Conservation (phyloP, 2,888 invertebrate species). For the Tipula lateralis region DNA sequence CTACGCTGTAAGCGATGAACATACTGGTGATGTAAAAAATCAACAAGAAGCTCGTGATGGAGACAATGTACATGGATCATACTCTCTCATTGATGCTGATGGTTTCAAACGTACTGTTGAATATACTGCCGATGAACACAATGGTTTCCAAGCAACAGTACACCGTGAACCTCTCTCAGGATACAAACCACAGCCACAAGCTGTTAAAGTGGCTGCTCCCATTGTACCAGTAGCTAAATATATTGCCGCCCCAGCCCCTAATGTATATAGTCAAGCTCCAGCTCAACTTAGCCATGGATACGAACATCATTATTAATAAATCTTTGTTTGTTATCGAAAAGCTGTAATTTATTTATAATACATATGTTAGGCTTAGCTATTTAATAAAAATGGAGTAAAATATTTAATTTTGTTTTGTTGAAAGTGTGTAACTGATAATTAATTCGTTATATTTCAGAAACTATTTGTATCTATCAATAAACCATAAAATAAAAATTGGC, state of each 20-base stretch:
- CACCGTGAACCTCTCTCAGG: constrained; percentile 48
- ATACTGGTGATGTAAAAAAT: constrained; percentile 53
- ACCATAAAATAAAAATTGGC: no score
- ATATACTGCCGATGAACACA: constrained; percentile 53
- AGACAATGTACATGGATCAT: constrained; percentile 53
- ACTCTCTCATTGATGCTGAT: constrained; percentile 53
- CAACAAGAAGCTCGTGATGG: constrained; percentile 53
- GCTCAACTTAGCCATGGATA: neutral
- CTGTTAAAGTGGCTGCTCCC: neutral
- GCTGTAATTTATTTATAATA: neutral
- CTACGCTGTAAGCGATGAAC: constrained; percentile 42
- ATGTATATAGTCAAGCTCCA: neutral
- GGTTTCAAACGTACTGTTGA: constrained; percentile 54
- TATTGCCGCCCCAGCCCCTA: neutral
- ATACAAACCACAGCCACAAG: neutral
- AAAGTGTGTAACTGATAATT: no score
- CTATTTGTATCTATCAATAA: no score
- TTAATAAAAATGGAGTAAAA: neutral
- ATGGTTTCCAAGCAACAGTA: constrained; percentile 54
- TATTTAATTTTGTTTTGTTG: no score
- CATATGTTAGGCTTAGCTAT: neutral
- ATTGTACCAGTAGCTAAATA: neutral
- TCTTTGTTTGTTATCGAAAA: neutral
- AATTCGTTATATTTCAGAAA: no score
- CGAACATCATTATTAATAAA: neutral